These are phyloP conservation scores for Chrysolina haemoptera DNA, from an alignment of 2,888 invertebrate genomes.

Conservation along the genomic window DNA sequence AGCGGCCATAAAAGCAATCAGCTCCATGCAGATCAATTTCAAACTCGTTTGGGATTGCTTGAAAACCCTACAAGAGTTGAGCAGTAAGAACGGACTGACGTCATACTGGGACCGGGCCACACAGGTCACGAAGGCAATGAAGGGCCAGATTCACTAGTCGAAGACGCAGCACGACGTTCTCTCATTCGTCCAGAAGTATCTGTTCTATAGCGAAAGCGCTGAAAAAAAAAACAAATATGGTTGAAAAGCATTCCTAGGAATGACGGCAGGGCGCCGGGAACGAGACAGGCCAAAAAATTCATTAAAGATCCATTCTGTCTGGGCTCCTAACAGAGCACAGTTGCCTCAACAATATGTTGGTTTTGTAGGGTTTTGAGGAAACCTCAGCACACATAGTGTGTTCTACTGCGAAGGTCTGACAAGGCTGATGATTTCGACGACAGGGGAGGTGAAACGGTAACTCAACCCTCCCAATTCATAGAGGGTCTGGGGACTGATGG, in stretches of 20 bases:
- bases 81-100: conserved; percentile 10
- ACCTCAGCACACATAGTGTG: neutral
- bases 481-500: too few species aligned
- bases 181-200: neutral
- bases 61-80: conserved; percentile 5
- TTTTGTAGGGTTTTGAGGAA: too few species aligned
- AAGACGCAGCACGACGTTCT: neutral
- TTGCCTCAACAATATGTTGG: too few species aligned
- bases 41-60: too few species aligned
- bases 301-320: neutral
- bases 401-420: neutral
- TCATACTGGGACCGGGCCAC: neutral
- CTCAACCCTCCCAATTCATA: too few species aligned
- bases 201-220: neutral
- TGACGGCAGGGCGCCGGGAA: neutral
- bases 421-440: neutral
- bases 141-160: neutral
- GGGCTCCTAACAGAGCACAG: too few species aligned
- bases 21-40: too few species aligned
- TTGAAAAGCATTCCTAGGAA: neutral
- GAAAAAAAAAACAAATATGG: neutral
- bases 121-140: neutral
- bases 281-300: neutral
- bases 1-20: too few species aligned
- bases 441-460: too few species aligned